Percentiles rank a stretch among this genome's conserved stretches.
Evolutionary conservation across 1,140 invertebrate species (phyloP).

Genomic region (Samia ricini): DNA sequence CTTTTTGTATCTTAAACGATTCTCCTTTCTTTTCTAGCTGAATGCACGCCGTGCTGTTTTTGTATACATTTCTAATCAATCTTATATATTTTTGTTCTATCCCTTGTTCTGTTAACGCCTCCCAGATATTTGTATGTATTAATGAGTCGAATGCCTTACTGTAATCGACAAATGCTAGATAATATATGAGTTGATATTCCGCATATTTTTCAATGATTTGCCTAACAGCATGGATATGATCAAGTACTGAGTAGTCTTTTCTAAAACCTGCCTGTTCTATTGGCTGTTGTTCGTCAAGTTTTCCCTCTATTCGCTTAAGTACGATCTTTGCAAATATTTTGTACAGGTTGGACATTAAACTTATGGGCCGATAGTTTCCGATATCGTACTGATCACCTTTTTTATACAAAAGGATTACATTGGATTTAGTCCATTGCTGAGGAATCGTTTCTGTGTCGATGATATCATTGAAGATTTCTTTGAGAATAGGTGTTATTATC

Average conservation of each 20-base stretch:
- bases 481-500: background rate
- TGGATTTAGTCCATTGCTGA: too few relatives aligned
- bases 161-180: slow-evolving; percentile 3
- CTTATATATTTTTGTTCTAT: slow-evolving; percentile 4
- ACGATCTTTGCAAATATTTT: slow-evolving; percentile 17
- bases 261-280: too few relatives aligned
- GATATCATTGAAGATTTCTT: too few relatives aligned
- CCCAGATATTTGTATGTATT: slow-evolving; percentile 14
- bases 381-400: slow-evolving; percentile 18
- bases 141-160: slow-evolving; percentile 4
- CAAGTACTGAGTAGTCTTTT: slow-evolving; percentile 17
- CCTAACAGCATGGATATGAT: slow-evolving; percentile 24
- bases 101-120: slow-evolving; percentile 24
- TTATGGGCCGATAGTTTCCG: slow-evolving; percentile 20
- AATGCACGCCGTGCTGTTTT: slow-evolving; percentile 13
- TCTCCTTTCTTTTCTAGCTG: slow-evolving; percentile 23
- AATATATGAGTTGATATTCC: background rate
- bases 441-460: too few relatives aligned
- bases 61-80: slow-evolving; percentile 23
- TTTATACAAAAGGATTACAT: slow-evolving; percentile 22
- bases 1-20: slow-evolving; percentile 10
- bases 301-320: slow-evolving; percentile 13
- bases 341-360: slow-evolving; percentile 35
- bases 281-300: too few relatives aligned
- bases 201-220: slow-evolving; percentile 19